These are phyloP conservation scores for Odontocolon sp. DNA, from an alignment of 2,888 invertebrate genomes.

Conservation along the genomic window DNA sequence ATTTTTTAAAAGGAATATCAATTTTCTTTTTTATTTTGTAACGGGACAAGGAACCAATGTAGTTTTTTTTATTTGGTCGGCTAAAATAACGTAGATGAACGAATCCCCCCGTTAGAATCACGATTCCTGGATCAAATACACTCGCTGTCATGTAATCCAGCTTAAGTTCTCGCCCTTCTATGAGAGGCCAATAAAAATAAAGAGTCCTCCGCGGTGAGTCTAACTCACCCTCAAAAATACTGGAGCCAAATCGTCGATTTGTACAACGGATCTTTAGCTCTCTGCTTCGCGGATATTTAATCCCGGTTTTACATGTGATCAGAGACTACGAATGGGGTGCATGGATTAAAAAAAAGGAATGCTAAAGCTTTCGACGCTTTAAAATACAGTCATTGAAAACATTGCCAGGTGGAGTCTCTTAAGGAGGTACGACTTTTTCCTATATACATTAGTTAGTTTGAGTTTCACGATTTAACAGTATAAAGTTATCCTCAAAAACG, in stretches of 20 bases:
- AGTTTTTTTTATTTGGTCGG: conserved; percentile 31
- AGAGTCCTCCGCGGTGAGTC: conserved; percentile 11
- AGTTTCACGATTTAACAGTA: too few species aligned
- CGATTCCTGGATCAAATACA: conserved; percentile 49
- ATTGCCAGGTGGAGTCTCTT: too few species aligned
- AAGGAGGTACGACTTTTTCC: too few species aligned
- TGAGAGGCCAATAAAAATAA: not conserved
- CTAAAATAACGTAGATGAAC: conserved; percentile 32
- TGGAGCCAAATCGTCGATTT: conserved; percentile 74
- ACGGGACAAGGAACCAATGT: not conserved
- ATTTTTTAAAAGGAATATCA: conserved; percentile 33
- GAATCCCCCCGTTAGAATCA: conserved; percentile 28
- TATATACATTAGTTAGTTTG: too few species aligned
- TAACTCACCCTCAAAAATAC: conserved; percentile 59
- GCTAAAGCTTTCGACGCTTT: conserved; percentile 66
- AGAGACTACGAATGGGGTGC: conserved; percentile 38
- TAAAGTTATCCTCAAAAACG: too few species aligned
- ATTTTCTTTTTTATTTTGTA: not conserved
- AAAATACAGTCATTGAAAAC: conserved; percentile 1
- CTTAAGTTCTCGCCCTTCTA: conserved; percentile 57
- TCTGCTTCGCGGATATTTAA: conserved; percentile 63
- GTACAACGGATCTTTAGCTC: conserved; percentile 60
- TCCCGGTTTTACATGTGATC: conserved; percentile 77
- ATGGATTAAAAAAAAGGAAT: conserved; percentile 19
- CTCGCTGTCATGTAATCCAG: conserved; percentile 59